Percentiles rank a stretch among this genome's conserved stretches.
Conservation (phyloP, 2,113 vertebrate genomes). For the Mormyrus iriodes region DNA sequence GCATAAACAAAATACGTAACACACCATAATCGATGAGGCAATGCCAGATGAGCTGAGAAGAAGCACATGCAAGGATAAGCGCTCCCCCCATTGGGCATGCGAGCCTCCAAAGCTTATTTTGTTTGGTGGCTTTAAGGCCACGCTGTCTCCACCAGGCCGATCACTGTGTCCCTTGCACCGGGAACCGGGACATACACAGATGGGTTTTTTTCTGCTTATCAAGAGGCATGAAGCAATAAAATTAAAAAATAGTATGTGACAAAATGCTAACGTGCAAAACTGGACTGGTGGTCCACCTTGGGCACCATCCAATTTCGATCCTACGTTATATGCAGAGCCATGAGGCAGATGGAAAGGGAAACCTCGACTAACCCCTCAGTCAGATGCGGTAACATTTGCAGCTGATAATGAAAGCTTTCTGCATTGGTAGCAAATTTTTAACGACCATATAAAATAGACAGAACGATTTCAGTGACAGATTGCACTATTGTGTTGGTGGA, state of each 20-base stretch:
- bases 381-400: too few relatives aligned
- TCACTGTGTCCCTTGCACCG: neutral
- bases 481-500: slow-evolving; percentile 41
- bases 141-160: neutral
- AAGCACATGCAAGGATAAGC: neutral
- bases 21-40: neutral
- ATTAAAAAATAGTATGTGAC: neutral
- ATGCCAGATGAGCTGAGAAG: neutral
- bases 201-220: neutral
- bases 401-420: neutral
- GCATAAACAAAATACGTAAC: neutral
- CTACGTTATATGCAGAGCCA: neutral
- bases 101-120: neutral
- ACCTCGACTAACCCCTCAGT: neutral
- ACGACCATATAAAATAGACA: neutral
- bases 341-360: neutral
- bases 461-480: slow-evolving; percentile 40
- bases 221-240: neutral
- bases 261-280: neutral
- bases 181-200: neutral
- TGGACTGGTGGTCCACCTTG: neutral
- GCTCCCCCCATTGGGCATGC: neutral
- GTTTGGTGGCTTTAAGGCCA: neutral
- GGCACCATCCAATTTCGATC: neutral
- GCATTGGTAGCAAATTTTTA: neutral